Percentiles rank a stretch among this genome's conserved stretches.
These are phyloP conservation scores for Porites rus DNA, from an alignment of 92 coral and sea anemone species.

Conservation along the genomic window DNA sequence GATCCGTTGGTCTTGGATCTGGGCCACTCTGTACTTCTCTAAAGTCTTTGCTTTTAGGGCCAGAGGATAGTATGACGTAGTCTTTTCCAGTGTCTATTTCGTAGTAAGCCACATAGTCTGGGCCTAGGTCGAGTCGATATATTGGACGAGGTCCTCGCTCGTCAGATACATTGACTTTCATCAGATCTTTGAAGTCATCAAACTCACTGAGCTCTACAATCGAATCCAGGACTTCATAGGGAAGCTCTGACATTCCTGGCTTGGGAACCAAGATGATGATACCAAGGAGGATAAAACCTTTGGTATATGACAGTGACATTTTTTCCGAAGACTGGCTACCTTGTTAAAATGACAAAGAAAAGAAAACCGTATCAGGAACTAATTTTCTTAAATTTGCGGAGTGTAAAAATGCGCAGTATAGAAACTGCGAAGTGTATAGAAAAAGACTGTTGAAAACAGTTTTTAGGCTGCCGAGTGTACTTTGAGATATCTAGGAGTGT, in stretches of 20 bases:
- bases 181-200: constrained; percentile 21
- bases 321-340: too few species aligned
- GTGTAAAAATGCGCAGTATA: too few species aligned
- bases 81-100: constrained; percentile 52
- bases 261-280: too few species aligned
- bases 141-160: constrained; percentile 32
- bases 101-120: constrained; percentile 60
- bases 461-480: too few species aligned
- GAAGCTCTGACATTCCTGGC: background rate
- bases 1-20: constrained; percentile 52
- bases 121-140: constrained; percentile 72
- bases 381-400: too few species aligned
- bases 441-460: too few species aligned
- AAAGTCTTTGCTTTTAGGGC: constrained; percentile 53
- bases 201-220: background rate
- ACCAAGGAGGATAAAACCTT: too few species aligned
- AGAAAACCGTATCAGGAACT: too few species aligned
- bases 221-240: constrained; percentile 1
- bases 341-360: too few species aligned
- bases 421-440: too few species aligned
- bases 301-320: too few species aligned
- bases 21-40: constrained; percentile 54
- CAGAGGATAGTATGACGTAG: constrained; percentile 50
- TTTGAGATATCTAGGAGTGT: too few species aligned
- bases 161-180: constrained; percentile 17